Conservation (phyloP, 2,888 invertebrate species). For the Branchellion lobata region DNA sequence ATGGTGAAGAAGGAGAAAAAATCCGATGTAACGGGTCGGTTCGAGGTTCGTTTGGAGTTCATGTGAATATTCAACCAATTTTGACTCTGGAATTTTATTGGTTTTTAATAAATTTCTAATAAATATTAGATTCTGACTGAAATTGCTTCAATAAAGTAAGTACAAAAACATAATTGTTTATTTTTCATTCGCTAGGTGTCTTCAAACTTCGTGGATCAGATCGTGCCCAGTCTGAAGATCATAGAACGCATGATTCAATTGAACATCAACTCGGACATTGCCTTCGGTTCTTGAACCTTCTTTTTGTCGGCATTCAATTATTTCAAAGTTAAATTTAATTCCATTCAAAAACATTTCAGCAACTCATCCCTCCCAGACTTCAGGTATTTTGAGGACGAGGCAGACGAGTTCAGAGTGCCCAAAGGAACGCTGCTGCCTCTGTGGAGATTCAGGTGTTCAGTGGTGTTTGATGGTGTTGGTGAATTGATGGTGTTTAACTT, state of each 20-base stretch:
- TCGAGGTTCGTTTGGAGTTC: too few relatives aligned
- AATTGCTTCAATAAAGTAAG: too few relatives aligned
- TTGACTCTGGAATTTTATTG: too few relatives aligned
- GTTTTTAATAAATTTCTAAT: too few relatives aligned
- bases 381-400: constrained; percentile 92
- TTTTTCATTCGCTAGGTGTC: constrained; percentile 14
- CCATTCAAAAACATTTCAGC: too few relatives aligned
- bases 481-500: too few relatives aligned
- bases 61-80: too few relatives aligned
- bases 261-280: constrained; percentile 87
- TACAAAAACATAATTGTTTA: too few relatives aligned
- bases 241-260: constrained; percentile 92
- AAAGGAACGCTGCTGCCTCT: constrained; percentile 88
- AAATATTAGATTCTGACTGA: too few relatives aligned
- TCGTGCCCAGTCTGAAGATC: constrained; percentile 70
- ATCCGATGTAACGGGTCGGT: constrained; percentile 21
- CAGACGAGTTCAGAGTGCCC: constrained; percentile 87
- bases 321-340: neutral
- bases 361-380: constrained; percentile 77
- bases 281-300: constrained; percentile 54
- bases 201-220: constrained; percentile 33
- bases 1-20: constrained; percentile 21
- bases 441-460: constrained; percentile 73
- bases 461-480: neutral
- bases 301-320: neutral